phyloP scores from a whole-genome alignment of 2,888 invertebrate genomes.

The Scaptomyza caliginosa region DNA sequence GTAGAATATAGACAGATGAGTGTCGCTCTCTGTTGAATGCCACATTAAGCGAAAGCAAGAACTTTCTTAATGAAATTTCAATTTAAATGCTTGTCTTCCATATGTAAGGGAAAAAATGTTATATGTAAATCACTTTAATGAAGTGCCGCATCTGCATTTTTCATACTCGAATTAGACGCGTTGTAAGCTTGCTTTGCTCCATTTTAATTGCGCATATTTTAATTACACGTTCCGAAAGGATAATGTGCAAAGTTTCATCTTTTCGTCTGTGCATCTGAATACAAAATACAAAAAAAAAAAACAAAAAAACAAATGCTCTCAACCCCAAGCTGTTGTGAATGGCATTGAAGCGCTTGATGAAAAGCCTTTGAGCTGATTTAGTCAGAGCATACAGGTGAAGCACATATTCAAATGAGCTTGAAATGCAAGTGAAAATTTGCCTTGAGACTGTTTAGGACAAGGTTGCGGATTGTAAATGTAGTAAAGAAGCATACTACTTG shows the following conservation, averaged over 20 bases:
- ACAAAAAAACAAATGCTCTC: not conserved
- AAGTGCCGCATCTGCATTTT: constrained; percentile 41
- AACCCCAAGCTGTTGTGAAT: constrained; percentile 31
- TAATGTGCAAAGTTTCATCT: not conserved
- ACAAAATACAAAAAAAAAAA: too few species aligned
- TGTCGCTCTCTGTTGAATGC: constrained; percentile 6
- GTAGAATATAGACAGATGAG: not conserved
- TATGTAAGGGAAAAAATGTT: constrained; percentile 28
- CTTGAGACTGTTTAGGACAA: constrained; percentile 37
- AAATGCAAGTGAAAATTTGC: constrained; percentile 55
- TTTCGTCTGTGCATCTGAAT: not conserved
- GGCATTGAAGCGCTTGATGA: constrained; percentile 42
- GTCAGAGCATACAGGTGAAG: not conserved
- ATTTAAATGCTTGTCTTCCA: constrained; percentile 54
- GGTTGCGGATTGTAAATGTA: too few species aligned
- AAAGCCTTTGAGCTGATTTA: constrained; percentile 22
- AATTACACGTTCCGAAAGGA: constrained; percentile 54
- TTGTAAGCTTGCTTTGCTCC: constrained; percentile 30
- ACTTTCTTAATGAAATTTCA: constrained; percentile 78
- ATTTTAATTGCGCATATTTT: constrained; percentile 75
- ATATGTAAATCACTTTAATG: constrained; percentile 73
- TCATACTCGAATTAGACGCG: constrained; percentile 46
- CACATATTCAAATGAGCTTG: constrained; percentile 23
- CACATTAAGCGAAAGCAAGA: constrained; percentile 39
- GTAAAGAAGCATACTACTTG: constrained; percentile 30